Conservation (phyloP, 2,888 invertebrate genomes). For the Elegia similella region DNA sequence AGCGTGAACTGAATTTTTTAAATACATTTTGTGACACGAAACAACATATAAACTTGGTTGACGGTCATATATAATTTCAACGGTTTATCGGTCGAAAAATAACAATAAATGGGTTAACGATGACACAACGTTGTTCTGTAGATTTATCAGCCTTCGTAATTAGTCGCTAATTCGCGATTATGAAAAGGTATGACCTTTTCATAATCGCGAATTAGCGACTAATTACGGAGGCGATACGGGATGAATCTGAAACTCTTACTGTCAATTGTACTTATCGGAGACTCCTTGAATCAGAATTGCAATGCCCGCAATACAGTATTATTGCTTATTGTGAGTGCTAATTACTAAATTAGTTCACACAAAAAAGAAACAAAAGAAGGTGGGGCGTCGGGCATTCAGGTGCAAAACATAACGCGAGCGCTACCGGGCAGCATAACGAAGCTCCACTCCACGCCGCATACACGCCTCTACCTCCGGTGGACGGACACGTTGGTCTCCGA, state of each 20-base stretch:
- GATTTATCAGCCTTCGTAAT: neutral
- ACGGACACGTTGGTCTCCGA: slow-evolving; percentile 9
- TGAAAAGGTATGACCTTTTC: too few species aligned
- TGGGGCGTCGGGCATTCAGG: slow-evolving; percentile 49
- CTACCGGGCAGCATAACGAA: slow-evolving; percentile 28
- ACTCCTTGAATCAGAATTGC: neutral
- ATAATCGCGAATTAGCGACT: neutral
- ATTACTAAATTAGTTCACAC: slow-evolving; percentile 4
- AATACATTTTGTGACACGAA: neutral
- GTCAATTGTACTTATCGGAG: neutral
- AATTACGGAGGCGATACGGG: neutral
- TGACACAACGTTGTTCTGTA: neutral
- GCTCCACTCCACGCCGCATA: slow-evolving; percentile 39
- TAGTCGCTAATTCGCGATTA: too few species aligned
- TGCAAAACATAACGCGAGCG: slow-evolving; percentile 54
- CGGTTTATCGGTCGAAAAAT: neutral
- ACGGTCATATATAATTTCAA: neutral
- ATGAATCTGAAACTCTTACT: too few species aligned
- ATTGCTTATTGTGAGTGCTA: slow-evolving; percentile 12
- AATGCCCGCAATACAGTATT: neutral
- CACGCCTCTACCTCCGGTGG: slow-evolving; percentile 33
- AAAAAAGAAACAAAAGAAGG: slow-evolving; percentile 50
- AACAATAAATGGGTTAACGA: neutral
- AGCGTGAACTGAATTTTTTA: neutral
- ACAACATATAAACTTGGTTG: neutral